Conservation (phyloP, 2,113 vertebrate species). For the Phylloscopus trochilus region DNA sequence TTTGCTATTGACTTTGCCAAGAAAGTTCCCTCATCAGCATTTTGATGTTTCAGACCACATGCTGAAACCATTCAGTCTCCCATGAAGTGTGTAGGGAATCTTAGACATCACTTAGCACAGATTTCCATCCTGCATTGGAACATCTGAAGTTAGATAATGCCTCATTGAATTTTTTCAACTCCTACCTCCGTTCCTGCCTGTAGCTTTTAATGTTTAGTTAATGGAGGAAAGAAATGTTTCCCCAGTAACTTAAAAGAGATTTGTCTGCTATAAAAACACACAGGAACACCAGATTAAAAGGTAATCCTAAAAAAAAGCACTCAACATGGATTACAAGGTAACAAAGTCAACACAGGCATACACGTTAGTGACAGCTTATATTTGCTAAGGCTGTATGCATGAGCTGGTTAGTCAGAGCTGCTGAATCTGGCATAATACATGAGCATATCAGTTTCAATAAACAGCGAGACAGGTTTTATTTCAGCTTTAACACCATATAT, state of each 20-base stretch:
- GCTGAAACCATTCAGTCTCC: neutral
- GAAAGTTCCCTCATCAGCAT: neutral
- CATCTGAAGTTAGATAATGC: neutral
- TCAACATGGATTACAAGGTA: slow-evolving; percentile 36
- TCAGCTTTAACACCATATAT: slow-evolving; percentile 3
- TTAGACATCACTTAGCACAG: neutral
- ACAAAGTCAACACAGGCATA: slow-evolving; percentile 54
- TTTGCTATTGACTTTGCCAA: neutral
- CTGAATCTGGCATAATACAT: neutral
- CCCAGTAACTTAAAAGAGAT: slow-evolving; percentile 47
- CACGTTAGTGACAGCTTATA: slow-evolving; percentile 3
- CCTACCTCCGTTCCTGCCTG: neutral
- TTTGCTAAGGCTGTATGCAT: slow-evolving; percentile 1
- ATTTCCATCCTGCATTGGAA: neutral
- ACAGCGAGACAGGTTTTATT: slow-evolving; percentile 16
- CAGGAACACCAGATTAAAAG: slow-evolving; percentile 38
- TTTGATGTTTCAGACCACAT: neutral
- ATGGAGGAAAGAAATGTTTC: slow-evolving; percentile 45
- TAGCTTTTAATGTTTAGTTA: slow-evolving; percentile 27
- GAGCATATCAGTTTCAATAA: slow-evolving; percentile 4
- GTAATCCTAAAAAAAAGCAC: slow-evolving; percentile 40
- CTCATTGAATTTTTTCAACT: neutral
- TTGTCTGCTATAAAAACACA: slow-evolving; percentile 30
- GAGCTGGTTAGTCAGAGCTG: slow-evolving; percentile 2
- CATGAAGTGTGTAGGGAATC: neutral